Evolutionary conservation across 2,797 vertebrate species (phyloP).

Genomic region (Protosalanx chinensis): DNA sequence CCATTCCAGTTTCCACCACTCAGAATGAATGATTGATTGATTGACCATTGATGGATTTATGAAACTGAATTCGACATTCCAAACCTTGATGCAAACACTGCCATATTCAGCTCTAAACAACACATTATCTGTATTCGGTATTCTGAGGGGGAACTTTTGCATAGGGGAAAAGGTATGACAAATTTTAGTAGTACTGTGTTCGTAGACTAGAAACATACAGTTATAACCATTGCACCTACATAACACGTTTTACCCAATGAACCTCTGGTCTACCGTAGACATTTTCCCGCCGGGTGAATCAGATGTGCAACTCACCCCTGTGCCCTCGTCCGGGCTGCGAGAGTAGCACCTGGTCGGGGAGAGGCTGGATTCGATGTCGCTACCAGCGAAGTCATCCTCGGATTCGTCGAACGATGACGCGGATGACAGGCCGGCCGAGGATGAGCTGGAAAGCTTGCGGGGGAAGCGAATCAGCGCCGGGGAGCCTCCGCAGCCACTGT

Average conservation of each 20-base stretch:
- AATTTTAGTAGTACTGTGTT: too few species aligned
- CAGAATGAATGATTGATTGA: neutral
- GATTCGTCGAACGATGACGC: constrained; percentile 90
- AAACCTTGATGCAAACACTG: neutral
- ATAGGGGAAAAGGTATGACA: too few species aligned
- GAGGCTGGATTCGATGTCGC: constrained; percentile 75
- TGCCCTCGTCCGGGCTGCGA: constrained; percentile 71
- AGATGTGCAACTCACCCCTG: constrained; percentile 73
- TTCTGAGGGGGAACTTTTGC: too few species aligned
- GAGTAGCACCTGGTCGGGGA: constrained; percentile 51
- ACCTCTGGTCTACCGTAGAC: neutral
- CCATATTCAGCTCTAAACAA: neutral
- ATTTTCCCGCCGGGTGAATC: too few species aligned
- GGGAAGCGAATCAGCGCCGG: constrained; percentile 69
- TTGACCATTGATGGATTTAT: too few species aligned
- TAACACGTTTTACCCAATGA: neutral
- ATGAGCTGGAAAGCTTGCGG: constrained; percentile 80
- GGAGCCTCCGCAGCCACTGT: constrained; percentile 82
- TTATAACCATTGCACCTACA: neutral
- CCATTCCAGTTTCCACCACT: neutral
- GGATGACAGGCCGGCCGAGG: constrained; percentile 81
- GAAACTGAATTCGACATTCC: neutral
- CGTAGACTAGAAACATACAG: neutral
- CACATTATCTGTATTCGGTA: too few species aligned
- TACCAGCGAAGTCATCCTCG: constrained; percentile 82